Evolutionary conservation across 2,797 vertebrate genomes (phyloP), one percentile per base, ranked within the genome.

Genomic region (Capromys pilorides): DNA sequence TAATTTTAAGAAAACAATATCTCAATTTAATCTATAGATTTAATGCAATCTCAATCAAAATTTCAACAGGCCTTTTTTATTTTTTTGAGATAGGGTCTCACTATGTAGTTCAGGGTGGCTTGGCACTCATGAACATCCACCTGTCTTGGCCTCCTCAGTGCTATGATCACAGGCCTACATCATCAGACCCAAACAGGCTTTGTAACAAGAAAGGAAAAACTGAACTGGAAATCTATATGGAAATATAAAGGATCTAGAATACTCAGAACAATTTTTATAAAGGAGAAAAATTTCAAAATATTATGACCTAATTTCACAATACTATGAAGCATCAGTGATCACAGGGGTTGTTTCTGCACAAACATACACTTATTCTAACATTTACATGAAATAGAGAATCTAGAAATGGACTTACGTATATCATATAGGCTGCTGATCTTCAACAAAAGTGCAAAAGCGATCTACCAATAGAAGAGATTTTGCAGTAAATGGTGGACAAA

Each of bases 231-330:
- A 73, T 79, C 49, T 7, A 1, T 41, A 75, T 54, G 36, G 49
- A 89, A 92, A 90, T 45, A 18, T 33, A 92, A 61, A 62, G 6
- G n/a, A 14, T 39, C 41, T 57, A 87, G 24, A 69, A 45, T 77
- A 26, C 51, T 66, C 10, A 54, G 86, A 86, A 77, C 45, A 62
- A 69, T 66, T 81, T 81, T 85, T 57, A 24, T 91, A 92, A 94
- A 22, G 54, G 88, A 88, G 31, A 85, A 36, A 71, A 64, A 86
- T 78, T 77, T 62, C 16, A 26, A 87, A 57, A 57, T 57, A 57
- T 57, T 18, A 57, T 24, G 18, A 71, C 12, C 51, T 22, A 28
- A 78, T 78, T 86, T 86, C 19, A 87, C 64, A 14, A 59, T 51
- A 83, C 45, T 90, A 75, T 41, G 51, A 81, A 93, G 28, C 21